phyloP scores from a whole-genome alignment of 1,140 invertebrate species.

The Apis florea region DNA sequence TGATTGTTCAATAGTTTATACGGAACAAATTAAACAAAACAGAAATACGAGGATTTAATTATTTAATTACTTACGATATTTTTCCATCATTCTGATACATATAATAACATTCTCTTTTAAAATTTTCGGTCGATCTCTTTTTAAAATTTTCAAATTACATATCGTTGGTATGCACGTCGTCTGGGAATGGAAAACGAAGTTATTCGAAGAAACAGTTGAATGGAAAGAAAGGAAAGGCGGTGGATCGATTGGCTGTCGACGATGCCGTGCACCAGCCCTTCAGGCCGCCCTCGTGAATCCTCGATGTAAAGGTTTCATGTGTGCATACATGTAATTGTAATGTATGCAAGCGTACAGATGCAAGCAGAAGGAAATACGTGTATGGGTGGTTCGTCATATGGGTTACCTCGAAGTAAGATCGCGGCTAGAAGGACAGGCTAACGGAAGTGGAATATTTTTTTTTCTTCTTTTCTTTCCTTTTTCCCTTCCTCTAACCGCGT shows the following conservation, averaged over 20 bases:
- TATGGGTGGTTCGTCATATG: conserved; percentile 51
- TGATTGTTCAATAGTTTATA: no score
- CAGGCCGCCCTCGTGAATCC: conserved; percentile 10
- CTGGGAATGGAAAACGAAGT: not conserved
- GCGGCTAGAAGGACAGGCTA: conserved; percentile 42
- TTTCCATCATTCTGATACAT: no score
- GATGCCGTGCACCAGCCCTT: conserved; percentile 23
- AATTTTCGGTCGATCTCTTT: no score
- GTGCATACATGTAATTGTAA: not conserved
- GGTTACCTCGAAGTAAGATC: conserved; percentile 47
- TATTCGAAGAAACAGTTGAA: conserved; percentile 16
- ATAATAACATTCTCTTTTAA: no score
- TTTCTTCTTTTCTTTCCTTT: no score
- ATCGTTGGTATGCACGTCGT: not conserved
- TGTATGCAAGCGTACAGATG: conserved; percentile 16
- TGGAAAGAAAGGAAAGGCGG: conserved; percentile 28
- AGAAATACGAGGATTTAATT: no score
- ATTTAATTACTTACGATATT: no score
- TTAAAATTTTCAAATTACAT: not conserved
- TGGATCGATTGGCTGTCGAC: conserved; percentile 48
- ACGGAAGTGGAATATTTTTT: conserved; percentile 35
- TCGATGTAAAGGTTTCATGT: conserved; percentile 31
- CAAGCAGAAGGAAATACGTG: not conserved
- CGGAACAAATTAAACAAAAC: no score
- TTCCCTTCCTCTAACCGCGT: conserved; percentile 15